phyloP scores from a whole-genome alignment of 2,113 vertebrate species.

The human region GRCh38 chr4:76976501-76977000 shows the following conservation, averaged over 20 bases:
- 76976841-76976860: background rate
- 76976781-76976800: background rate
- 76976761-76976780: background rate
- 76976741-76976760: background rate
- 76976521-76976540: background rate
- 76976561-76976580: background rate
- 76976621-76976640: background rate
- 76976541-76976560: constrained; percentile 1
- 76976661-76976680: background rate
- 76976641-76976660: background rate
- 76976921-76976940: background rate
- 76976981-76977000: background rate
- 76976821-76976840: background rate
- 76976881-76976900: background rate
- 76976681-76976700: background rate
- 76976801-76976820: background rate
- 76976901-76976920: background rate
- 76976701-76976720: background rate
- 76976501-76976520: background rate
- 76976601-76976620: background rate
- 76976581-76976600: background rate
- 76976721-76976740: background rate
- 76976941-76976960: background rate
- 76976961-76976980: background rate
- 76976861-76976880: background rate